These are phyloP conservation scores for Aspidiotus rigidus DNA, from an alignment of 2,888 invertebrate species.

Conservation along the genomic window DNA sequence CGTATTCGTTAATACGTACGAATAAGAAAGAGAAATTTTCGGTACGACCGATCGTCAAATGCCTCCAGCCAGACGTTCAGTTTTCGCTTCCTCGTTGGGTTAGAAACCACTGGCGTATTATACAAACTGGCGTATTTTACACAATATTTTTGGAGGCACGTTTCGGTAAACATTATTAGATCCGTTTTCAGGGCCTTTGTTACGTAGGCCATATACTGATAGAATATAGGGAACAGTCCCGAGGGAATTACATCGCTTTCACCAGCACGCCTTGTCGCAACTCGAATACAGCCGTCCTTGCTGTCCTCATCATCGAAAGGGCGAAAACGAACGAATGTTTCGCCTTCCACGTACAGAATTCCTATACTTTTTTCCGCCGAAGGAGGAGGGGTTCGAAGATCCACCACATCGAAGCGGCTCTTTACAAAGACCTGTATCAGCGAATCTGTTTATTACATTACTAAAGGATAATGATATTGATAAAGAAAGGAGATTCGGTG, in stretches of 20 bases:
- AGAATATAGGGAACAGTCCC: slow-evolving; percentile 20
- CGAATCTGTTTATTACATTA: slow-evolving; percentile 28
- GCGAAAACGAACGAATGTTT: slow-evolving; percentile 11
- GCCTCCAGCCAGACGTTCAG: no score
- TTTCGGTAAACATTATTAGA: slow-evolving; percentile 29
- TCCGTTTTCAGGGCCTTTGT: slow-evolving; percentile 22
- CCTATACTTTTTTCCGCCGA: slow-evolving; percentile 21
- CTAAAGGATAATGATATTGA: slow-evolving; percentile 20
- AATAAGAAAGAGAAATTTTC: no score
- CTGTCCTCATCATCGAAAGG: slow-evolving; percentile 13
- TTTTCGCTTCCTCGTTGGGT: neutral
- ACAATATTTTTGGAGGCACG: slow-evolving; percentile 26
- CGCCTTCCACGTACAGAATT: slow-evolving; percentile 24
- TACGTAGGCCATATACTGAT: slow-evolving; percentile 14
- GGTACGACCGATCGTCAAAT: no score
- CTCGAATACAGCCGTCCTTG: neutral
- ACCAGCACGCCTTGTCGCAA: neutral
- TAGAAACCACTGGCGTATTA: slow-evolving; percentile 2
- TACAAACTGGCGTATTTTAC: neutral
- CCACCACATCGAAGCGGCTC: slow-evolving; percentile 20
- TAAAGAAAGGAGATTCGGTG: neutral
- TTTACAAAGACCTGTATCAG: slow-evolving; percentile 23
- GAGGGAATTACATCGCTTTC: slow-evolving; percentile 26
- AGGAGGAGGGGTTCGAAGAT: neutral
- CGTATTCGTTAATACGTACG: no score